Evolutionary conservation across 2,888 invertebrate genomes (phyloP).

Genomic region (Nymphalis urticae): DNA sequence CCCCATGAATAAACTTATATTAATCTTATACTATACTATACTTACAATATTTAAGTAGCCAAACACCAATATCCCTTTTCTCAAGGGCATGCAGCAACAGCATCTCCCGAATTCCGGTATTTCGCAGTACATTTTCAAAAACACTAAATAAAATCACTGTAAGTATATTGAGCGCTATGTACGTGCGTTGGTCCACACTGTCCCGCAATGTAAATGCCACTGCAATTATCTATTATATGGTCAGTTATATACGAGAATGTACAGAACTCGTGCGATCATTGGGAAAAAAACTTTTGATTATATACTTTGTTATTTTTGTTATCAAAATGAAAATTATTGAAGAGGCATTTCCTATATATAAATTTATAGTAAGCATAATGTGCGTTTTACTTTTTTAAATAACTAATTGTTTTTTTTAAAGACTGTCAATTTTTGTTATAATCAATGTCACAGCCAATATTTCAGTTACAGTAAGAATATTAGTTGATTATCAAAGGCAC

Average conservation of each 20-base stretch:
- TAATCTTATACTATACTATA: conserved; percentile 26
- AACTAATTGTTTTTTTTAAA: too few species aligned
- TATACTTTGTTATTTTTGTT: not conserved
- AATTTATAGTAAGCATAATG: not conserved
- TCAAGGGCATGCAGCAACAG: conserved; percentile 67
- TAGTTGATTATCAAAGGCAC: too few species aligned
- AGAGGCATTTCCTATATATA: not conserved
- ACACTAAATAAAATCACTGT: not conserved
- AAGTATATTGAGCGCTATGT: not conserved
- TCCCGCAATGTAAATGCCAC: not conserved
- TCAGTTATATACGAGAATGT: not conserved
- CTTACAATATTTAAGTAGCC: conserved; percentile 67
- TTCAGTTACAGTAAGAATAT: too few species aligned
- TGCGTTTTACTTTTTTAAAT: not conserved
- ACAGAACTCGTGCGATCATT: not conserved
- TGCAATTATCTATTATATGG: conserved; percentile 6
- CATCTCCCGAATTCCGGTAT: conserved; percentile 55
- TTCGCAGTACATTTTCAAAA: conserved; percentile 64
- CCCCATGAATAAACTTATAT: not conserved
- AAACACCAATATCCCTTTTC: conserved; percentile 60
- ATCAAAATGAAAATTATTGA: not conserved
- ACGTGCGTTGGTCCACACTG: not conserved
- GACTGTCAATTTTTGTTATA: too few species aligned
- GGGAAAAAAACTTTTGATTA: not conserved
- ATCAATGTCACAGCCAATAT: too few species aligned